phyloP scores from a whole-genome alignment of 2,888 invertebrate species.

The Stenurella melanura region DNA sequence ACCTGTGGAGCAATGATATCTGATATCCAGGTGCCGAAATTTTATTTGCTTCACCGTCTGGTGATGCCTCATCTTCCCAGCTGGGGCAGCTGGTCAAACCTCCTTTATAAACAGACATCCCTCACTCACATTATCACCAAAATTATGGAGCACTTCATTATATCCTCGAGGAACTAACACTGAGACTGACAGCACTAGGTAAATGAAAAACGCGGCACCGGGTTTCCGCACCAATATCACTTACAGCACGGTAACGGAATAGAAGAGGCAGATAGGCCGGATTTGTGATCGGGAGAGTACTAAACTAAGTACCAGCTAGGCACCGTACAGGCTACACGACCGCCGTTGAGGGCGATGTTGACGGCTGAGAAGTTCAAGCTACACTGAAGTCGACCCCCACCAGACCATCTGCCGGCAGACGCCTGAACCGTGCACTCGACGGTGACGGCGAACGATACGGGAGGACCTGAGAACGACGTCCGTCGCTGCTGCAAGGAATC shows the following conservation, averaged over 20 bases:
- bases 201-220: constrained; percentile 12
- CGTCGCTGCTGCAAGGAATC: constrained; percentile 38
- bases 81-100: constrained; percentile 50
- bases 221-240: constrained; percentile 35
- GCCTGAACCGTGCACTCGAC: constrained; percentile 37
- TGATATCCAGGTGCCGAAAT: constrained; percentile 67
- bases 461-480: constrained; percentile 37
- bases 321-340: constrained; percentile 33
- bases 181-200: constrained; percentile 28
- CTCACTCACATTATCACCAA: constrained; percentile 53
- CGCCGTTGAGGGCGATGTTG: constrained; percentile 61
- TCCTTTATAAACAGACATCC: constrained; percentile 54
- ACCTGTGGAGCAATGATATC: constrained; percentile 64
- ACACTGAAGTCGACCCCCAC: constrained; percentile 68
- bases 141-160: constrained; percentile 33
- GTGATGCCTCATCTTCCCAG: constrained; percentile 69
- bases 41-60: constrained; percentile 63
- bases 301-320: constrained; percentile 32
- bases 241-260: constrained; percentile 21
- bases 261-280: constrained; percentile 25
- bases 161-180: constrained; percentile 37
- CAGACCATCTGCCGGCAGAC: constrained; percentile 63
- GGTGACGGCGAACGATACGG: constrained; percentile 40
- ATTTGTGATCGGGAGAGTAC: constrained; percentile 36
- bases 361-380: constrained; percentile 70